Percentiles rank a stretch among this genome's conserved stretches.
Conservation (phyloP, 2,113 vertebrate genomes). For the Paramormyrops kingsleyae region DNA sequence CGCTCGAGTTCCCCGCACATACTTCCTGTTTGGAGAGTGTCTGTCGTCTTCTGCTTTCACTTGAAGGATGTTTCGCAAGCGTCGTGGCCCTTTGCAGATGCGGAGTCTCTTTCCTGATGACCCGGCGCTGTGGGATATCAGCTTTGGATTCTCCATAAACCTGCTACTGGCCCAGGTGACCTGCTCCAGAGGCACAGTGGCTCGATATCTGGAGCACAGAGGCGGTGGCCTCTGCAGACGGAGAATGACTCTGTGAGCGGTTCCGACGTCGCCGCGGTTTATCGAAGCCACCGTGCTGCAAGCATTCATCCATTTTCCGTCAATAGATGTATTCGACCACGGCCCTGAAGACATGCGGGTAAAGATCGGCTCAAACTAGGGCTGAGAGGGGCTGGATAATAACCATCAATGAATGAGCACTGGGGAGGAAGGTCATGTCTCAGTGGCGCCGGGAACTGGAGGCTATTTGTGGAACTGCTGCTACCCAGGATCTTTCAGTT, state of each 20-base stretch:
- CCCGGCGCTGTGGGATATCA: neutral
- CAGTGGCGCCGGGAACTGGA: neutral
- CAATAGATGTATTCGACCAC: neutral
- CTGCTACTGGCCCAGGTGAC: neutral
- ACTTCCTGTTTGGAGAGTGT: neutral
- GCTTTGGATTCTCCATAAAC: neutral
- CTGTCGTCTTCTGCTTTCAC: neutral
- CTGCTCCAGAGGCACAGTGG: neutral
- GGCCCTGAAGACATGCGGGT: neutral
- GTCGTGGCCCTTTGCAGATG: neutral
- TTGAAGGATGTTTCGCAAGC: neutral
- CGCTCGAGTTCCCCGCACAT: neutral
- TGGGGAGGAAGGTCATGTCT: neutral
- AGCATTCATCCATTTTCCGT: neutral
- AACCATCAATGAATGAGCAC: neutral
- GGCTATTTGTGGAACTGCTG: neutral
- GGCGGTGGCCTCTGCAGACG: neutral
- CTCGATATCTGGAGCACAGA: neutral
- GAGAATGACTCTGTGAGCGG: neutral
- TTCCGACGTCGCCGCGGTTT: neutral
- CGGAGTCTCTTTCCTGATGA: neutral
- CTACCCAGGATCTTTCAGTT: slow-evolving; percentile 11
- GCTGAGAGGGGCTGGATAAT: neutral
- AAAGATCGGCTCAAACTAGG: neutral
- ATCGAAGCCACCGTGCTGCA: neutral